Evolutionary conservation across 2,888 invertebrate species (phyloP), one percentile per base, ranked within the genome.

Genomic region (Caenorhabditis angaria): DNA sequence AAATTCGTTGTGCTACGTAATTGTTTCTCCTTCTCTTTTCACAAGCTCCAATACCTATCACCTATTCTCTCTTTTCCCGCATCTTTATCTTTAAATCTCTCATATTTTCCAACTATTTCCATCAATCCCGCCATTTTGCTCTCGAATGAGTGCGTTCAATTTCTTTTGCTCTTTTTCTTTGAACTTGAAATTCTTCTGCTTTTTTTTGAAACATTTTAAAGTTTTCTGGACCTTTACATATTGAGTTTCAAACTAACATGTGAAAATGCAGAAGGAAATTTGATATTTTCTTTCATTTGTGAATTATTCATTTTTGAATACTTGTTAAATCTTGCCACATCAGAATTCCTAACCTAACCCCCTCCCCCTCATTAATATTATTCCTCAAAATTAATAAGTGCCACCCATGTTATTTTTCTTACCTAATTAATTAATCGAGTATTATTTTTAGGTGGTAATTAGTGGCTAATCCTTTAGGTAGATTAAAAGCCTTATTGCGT

Each of bases 51-150:
- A n/a, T 50, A 24, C 27, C 53, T 53, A 24, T 53, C 53, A 24
- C 53, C 53, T 53, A 2, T 41, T n/a, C n/a, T n/a, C n/a, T n/a
- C 6, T 51, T n/a, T 51, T 22, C 4, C 55, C 32, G 6, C 6
- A 20, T 54, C 54, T 54, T 22, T 54, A 28, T 27, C 55, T 25
- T 28, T 55, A n/a, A n/a, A n/a, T 55, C 55, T 55, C 55, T 55
- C 22, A 20, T 2, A 22, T n/a, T 50, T 22, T 20, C 50, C n/a
- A 8, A 24, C 50, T 24, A 50, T 50, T 24, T 22, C 50, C 50
- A n/a, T n/a, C n/a, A n/a, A n/a, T n/a, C 41, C 10, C 41, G 14
- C 10, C 41, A 14, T 12, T 41, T 41, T 41, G 41, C 41, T 41
- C 41, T 41, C 41, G 41, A 3, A 12, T 14, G 41, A 12, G 18